A percentile compares a stretch with the other conserved stretches of the same genome.
Conservation (phyloP, 2,888 invertebrate species). For the Phymatocera aterrima region DNA sequence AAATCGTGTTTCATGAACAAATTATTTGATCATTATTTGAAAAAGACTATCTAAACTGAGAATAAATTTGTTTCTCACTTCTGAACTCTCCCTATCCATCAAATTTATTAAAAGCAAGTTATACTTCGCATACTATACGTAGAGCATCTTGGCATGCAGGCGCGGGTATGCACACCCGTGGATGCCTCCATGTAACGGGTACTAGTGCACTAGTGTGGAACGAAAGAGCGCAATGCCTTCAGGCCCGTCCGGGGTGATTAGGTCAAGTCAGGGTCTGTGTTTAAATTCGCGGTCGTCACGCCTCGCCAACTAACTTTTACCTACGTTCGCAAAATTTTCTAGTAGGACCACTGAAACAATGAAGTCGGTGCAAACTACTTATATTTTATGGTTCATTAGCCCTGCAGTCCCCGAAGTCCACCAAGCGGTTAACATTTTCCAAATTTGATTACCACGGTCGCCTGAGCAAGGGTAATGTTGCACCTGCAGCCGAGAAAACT, state of each 20-base stretch:
- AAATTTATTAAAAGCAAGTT: neutral
- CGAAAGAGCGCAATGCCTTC: neutral
- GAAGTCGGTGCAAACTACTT: neutral
- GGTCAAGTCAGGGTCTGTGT: neutral
- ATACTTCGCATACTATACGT: too few relatives aligned
- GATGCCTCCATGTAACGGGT: constrained; percentile 14
- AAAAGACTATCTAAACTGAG: too few relatives aligned
- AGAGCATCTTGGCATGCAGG: neutral
- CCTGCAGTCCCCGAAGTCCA: neutral
- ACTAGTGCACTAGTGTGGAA: neutral
- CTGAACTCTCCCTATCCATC: neutral
- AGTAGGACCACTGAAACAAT: constrained; percentile 7
- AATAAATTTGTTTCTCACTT: too few relatives aligned
- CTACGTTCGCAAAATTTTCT: neutral
- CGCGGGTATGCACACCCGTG: neutral
- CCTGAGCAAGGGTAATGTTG: neutral
- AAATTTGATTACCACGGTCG: constrained; percentile 14
- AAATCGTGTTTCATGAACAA: too few relatives aligned
- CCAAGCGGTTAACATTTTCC: neutral
- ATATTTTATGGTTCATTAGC: constrained; percentile 33
- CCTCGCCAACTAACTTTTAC: neutral
- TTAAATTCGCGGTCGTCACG: constrained; percentile 8
- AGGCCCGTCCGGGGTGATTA: neutral
- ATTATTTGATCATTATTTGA: too few relatives aligned
- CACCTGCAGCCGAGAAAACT: constrained; percentile 13